phyloP scores from a whole-genome alignment of 1,140 invertebrate genomes.

The Bombus sylvicola region DNA sequence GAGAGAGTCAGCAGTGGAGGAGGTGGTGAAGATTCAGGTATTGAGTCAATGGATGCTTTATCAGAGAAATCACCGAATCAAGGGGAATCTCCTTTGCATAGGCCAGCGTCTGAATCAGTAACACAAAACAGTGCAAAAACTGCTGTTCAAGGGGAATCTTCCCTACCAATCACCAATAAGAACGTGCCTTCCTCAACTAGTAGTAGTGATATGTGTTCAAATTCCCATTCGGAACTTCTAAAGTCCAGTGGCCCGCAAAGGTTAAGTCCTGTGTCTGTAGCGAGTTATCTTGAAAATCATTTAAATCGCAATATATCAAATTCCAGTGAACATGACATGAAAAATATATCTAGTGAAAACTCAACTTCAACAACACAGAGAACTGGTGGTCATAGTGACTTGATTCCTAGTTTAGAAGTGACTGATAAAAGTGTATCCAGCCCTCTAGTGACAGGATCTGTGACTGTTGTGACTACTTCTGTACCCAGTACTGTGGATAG shows the following conservation, averaged over 20 bases:
- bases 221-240: conserved; percentile 76
- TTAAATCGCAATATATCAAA: conserved; percentile 69
- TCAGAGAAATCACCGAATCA: conserved; percentile 96
- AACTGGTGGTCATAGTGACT: conserved; percentile 64
- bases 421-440: conserved; percentile 61
- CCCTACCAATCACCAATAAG: conserved; percentile 76
- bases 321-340: conserved; percentile 61
- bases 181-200: conserved; percentile 83
- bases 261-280: conserved; percentile 71
- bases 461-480: conserved; percentile 65
- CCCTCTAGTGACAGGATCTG: conserved; percentile 64
- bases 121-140: conserved; percentile 61
- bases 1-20: conserved; percentile 74
- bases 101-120: conserved; percentile 75
- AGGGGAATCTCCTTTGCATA: conserved; percentile 84
- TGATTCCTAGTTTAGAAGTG: conserved; percentile 57
- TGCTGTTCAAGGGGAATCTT: conserved; percentile 63
- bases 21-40: conserved; percentile 94
- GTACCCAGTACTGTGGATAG: conserved; percentile 63
- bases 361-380: conserved; percentile 58
- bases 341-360: conserved; percentile 63
- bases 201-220: conserved; percentile 83
- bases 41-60: conserved; percentile 95
- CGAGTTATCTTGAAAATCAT: conserved; percentile 74
- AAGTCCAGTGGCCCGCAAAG: conserved; percentile 73